Conservation (phyloP, 2,113 vertebrate genomes). For the Euleptes europaea region DNA sequence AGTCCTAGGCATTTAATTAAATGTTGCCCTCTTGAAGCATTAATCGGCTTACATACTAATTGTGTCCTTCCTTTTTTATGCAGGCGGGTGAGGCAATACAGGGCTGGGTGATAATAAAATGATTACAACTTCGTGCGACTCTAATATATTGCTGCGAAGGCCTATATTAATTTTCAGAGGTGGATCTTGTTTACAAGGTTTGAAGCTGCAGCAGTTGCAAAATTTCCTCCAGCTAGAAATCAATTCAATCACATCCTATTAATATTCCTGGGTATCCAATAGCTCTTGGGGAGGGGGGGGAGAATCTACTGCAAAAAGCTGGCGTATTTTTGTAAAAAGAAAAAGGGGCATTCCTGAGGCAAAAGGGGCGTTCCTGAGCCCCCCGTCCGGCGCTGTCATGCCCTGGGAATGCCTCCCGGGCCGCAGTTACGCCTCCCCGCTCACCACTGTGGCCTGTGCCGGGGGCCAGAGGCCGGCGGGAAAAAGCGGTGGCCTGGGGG, state of each 20-base stretch:
- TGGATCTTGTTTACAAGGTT: slow-evolving; percentile 1
- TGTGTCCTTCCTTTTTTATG: not conserved
- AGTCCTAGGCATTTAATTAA: slow-evolving; percentile 9
- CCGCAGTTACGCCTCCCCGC: too few species aligned
- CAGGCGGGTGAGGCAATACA: not conserved
- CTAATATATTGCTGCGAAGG: slow-evolving; percentile 1
- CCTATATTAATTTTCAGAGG: not conserved
- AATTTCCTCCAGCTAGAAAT: slow-evolving; percentile 15
- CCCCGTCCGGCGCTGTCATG: too few species aligned
- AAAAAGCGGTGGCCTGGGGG: too few species aligned
- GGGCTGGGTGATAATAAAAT: not conserved
- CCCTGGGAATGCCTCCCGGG: too few species aligned
- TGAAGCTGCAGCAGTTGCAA: not conserved
- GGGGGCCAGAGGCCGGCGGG: too few species aligned
- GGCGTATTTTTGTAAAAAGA: too few species aligned
- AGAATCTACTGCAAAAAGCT: not conserved
- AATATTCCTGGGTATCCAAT: not conserved
- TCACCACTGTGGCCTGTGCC: too few species aligned
- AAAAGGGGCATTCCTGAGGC: too few species aligned
- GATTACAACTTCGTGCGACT: not conserved
- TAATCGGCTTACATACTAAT: slow-evolving; percentile 20
- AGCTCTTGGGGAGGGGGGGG: not conserved
- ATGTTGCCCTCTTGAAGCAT: slow-evolving; percentile 6
- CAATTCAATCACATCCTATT: not conserved
- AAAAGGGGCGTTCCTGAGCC: too few species aligned